These are phyloP conservation scores for Mareca strepera DNA, from an alignment of 2,797 vertebrate species.

Conservation along the genomic window DNA sequence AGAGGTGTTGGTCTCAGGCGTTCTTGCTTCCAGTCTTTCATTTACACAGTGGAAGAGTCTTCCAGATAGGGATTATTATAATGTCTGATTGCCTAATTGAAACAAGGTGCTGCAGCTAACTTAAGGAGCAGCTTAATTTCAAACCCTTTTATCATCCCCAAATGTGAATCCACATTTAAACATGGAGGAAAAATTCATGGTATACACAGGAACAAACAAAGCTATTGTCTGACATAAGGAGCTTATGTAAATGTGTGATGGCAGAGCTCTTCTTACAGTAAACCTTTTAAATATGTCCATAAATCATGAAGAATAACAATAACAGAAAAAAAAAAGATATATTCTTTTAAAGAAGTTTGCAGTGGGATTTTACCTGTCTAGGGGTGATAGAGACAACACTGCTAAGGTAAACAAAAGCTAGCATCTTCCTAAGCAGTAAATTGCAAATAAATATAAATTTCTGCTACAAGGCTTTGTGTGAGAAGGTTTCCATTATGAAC, in stretches of 20 bases:
- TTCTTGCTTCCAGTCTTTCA: slow-evolving; percentile 23
- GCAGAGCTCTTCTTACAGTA: slow-evolving; percentile 42
- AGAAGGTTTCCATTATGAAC: neutral
- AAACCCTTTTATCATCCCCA: slow-evolving; percentile 33
- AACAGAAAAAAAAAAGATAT: neutral
- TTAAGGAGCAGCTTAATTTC: neutral
- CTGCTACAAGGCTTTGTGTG: neutral
- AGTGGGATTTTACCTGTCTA: slow-evolving; percentile 9
- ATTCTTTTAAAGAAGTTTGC: slow-evolving; percentile 24
- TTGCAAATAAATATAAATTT: neutral
- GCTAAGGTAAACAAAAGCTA: neutral
- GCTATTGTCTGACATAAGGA: slow-evolving; percentile 54
- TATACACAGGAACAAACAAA: slow-evolving; percentile 43
- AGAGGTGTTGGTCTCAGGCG: neutral
- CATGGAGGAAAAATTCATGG: neutral
- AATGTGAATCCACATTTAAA: slow-evolving; percentile 46
- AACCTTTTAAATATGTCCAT: slow-evolving; percentile 57
- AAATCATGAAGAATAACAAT: neutral
- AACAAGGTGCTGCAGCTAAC: slow-evolving; percentile 51
- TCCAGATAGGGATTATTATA: slow-evolving; percentile 48
- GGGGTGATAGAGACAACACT: neutral
- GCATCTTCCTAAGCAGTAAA: neutral
- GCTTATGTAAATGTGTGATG: slow-evolving; percentile 52
- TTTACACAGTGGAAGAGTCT: slow-evolving; percentile 33
- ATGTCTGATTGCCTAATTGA: slow-evolving; percentile 40